These are phyloP conservation scores for Xiphophorus hellerii DNA, from an alignment of 2,113 vertebrate species.

Conservation along the genomic window DNA sequence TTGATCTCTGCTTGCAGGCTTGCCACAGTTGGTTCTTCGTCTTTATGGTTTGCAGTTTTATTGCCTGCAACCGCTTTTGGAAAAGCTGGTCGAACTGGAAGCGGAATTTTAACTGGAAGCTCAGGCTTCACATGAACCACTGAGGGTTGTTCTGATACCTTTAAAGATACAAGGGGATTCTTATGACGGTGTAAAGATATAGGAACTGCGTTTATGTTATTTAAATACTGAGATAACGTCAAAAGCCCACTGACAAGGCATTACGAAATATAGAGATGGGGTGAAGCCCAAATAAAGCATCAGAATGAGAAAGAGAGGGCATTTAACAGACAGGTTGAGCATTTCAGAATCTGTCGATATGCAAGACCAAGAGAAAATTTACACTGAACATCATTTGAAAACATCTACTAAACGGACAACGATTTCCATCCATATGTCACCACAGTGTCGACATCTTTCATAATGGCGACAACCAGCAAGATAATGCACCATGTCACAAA, in stretches of 20 bases:
- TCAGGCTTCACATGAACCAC: conserved; percentile 55
- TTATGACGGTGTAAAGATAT: background rate
- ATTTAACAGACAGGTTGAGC: too few relatives aligned
- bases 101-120: conserved; percentile 16
- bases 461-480: too few relatives aligned
- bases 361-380: too few relatives aligned
- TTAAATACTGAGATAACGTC: background rate
- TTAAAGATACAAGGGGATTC: conserved; percentile 4
- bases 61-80: conserved; percentile 35
- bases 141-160: conserved; percentile 65
- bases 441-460: too few relatives aligned
- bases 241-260: background rate
- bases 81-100: conserved; percentile 30
- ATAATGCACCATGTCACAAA: too few relatives aligned
- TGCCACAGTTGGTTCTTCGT: conserved; percentile 46
- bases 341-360: too few relatives aligned
- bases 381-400: too few relatives aligned
- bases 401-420: too few relatives aligned
- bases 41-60: conserved; percentile 35
- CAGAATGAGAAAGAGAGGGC: too few relatives aligned
- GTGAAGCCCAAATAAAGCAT: too few relatives aligned
- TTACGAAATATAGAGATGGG: background rate
- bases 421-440: too few relatives aligned
- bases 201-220: background rate
- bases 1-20: conserved; percentile 72